phyloP scores from a whole-genome alignment of 2,113 vertebrate species.

The Tenrec ecaudatus region DNA sequence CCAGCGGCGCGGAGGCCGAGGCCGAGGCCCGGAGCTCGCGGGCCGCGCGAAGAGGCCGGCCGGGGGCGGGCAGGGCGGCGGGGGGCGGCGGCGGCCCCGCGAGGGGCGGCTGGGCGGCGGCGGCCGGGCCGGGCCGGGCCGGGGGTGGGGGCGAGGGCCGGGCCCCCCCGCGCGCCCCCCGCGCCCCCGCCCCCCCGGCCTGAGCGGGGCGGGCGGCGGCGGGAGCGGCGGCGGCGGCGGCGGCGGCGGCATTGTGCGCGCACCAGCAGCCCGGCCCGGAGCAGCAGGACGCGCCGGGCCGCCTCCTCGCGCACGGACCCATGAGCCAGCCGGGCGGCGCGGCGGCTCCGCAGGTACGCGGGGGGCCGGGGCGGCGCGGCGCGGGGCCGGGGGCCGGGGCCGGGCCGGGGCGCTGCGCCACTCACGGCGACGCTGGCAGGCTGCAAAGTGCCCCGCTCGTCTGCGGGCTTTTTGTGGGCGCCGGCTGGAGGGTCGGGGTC shows the following conservation, averaged over 20 bases:
- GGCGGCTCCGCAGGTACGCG: conserved; percentile 79
- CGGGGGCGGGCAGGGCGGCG: too few species aligned
- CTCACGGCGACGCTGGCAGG: conserved; percentile 60
- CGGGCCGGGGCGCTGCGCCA: conserved; percentile 72
- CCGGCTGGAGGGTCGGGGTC: conserved; percentile 53
- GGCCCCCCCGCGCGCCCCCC: too few species aligned
- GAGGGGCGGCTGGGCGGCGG: too few species aligned
- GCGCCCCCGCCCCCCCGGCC: too few species aligned
- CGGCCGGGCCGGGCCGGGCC: too few species aligned
- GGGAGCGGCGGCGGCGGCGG: too few species aligned
- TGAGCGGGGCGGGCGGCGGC: too few species aligned
- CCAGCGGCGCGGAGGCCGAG: too few species aligned
- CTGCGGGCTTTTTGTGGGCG: conserved; percentile 74
- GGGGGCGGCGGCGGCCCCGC: too few species aligned
- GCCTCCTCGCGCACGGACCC: conserved; percentile 80
- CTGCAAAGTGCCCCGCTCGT: conserved; percentile 72
- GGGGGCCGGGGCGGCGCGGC: conserved; percentile 66
- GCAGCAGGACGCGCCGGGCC: conserved; percentile 80
- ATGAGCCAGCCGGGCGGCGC: conserved; percentile 82
- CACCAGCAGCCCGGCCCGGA: conserved; percentile 79
- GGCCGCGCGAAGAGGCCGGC: too few species aligned
- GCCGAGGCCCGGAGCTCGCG: too few species aligned
- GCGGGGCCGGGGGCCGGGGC: conserved; percentile 68
- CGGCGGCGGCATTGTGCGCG: conserved; percentile 77
- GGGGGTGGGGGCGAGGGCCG: too few species aligned